Percentiles rank a stretch among this genome's conserved stretches.
Evolutionary conservation across 1,140 invertebrate species (phyloP).

Genomic region (Diachasmimorpha longicaudata): DNA sequence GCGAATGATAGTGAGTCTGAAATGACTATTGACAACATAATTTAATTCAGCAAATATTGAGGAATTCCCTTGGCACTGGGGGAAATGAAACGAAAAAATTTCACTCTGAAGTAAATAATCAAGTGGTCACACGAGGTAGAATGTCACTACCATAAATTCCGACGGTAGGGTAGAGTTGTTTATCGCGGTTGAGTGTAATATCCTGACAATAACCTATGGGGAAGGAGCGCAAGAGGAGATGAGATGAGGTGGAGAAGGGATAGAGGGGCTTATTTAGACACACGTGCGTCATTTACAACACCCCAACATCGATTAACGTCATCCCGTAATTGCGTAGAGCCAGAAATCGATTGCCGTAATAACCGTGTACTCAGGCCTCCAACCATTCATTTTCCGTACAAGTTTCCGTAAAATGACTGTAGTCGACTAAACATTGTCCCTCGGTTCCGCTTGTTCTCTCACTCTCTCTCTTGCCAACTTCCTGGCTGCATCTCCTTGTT

Average conservation of each 20-base stretch:
- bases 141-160: neutral
- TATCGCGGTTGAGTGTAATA: neutral
- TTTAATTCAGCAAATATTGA: too few species aligned
- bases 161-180: neutral
- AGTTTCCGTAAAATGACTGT: neutral
- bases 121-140: neutral
- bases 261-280: neutral
- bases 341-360: conserved; percentile 19
- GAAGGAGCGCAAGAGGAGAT: neutral
- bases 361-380: neutral
- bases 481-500: neutral
- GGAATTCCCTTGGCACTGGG: too few species aligned
- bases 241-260: neutral
- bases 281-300: conserved; percentile 16
- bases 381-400: conserved; percentile 1
- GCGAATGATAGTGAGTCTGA: too few species aligned
- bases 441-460: neutral
- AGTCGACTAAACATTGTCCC: conserved; percentile 3
- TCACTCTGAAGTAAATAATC: neutral
- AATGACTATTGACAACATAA: too few species aligned
- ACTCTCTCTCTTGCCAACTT: neutral
- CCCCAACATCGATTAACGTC: conserved; percentile 24
- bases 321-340: conserved; percentile 17
- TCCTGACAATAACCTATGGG: neutral
- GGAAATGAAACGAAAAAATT: neutral